phyloP scores from a whole-genome alignment of 2,888 invertebrate genomes.

The Agonum fuliginosum region DNA sequence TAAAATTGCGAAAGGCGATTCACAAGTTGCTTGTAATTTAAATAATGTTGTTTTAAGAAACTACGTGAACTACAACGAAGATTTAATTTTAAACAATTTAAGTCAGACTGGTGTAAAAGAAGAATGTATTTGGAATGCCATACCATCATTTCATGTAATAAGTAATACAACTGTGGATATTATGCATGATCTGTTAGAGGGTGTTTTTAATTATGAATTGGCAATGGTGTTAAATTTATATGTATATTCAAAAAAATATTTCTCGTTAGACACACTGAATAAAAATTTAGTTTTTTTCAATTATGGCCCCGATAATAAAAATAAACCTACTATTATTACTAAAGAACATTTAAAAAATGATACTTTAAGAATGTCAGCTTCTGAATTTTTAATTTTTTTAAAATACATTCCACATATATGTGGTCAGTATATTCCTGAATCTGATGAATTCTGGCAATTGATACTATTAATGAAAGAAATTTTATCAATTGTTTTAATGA shows the following conservation, averaged over 20 bases:
- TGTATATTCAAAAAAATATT: no score
- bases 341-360: constrained; percentile 60
- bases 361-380: constrained; percentile 61
- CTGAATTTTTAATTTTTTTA: constrained; percentile 63
- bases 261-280: no score
- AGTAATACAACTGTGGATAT: not conserved
- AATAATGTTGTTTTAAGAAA: not conserved
- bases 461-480: constrained; percentile 27
- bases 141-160: constrained; percentile 22
- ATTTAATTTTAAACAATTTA: not conserved
- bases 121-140: constrained; percentile 34
- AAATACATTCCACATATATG: constrained; percentile 62
- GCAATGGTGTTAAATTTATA: not conserved
- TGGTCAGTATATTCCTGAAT: constrained; percentile 60
- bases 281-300: no score
- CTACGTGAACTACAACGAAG: not conserved
- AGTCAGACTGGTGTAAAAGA: constrained; percentile 28
- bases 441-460: constrained; percentile 57
- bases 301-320: constrained; percentile 21
- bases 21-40: not conserved
- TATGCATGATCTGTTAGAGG: constrained; percentile 14
- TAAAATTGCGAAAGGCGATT: constrained; percentile 12
- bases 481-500: not conserved
- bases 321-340: constrained; percentile 58
- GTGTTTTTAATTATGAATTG: constrained; percentile 4